Conservation (phyloP, 2,113 vertebrate genomes). For the Tyto alba region DNA sequence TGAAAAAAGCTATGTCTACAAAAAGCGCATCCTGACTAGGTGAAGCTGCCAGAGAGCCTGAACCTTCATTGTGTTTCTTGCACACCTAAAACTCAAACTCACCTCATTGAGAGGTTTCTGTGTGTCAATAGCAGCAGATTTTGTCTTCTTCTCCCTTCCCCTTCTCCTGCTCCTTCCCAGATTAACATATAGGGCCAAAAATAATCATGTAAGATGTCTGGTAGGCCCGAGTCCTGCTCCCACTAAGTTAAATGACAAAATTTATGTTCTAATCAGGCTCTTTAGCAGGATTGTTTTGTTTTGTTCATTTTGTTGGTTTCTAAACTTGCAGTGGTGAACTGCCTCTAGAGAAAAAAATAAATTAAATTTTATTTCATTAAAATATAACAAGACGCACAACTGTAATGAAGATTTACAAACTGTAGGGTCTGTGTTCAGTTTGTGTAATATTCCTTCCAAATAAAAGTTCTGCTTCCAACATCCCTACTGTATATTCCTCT, state of each 20-base stretch:
- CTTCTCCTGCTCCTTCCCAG: not conserved
- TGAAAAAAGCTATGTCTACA: too few species aligned
- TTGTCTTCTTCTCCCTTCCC: not conserved
- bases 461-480: constrained; percentile 65
- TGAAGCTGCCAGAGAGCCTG: not conserved
- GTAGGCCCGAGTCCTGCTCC: not conserved
- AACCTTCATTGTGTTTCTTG: not conserved
- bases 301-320: not conserved
- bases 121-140: not conserved
- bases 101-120: not conserved
- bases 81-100: not conserved
- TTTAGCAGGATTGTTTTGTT: not conserved
- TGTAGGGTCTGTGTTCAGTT: constrained; percentile 56
- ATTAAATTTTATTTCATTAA: constrained; percentile 4
- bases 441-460: constrained; percentile 67
- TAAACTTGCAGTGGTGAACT: constrained; percentile 16
- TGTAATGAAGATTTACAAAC: constrained; percentile 58
- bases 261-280: not conserved
- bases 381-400: constrained; percentile 34
- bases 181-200: not conserved
- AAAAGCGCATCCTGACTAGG: not conserved
- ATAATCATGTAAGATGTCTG: not conserved
- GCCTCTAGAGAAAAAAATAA: constrained; percentile 13
- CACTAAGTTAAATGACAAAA: not conserved
- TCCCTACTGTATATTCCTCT: constrained; percentile 60